phyloP scores from a whole-genome alignment of 2,113 vertebrate species.

The Chloroceryle aenea region DNA sequence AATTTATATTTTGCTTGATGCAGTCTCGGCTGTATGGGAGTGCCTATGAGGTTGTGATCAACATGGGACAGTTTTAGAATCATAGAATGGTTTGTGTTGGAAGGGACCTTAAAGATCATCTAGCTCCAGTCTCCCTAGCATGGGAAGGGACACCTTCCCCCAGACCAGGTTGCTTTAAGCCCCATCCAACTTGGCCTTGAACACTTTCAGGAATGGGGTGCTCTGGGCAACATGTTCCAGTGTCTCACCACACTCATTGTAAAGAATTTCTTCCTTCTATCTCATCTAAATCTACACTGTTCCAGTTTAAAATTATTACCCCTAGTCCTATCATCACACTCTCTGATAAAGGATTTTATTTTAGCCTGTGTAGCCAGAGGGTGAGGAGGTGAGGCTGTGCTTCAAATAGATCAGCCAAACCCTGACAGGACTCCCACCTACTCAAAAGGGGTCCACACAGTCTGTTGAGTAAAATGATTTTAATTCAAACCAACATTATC shows the following conservation, averaged over 20 bases:
- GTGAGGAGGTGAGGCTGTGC: neutral
- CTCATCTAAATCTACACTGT: neutral
- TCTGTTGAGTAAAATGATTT: neutral
- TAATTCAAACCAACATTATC: neutral
- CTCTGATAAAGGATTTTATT: neutral
- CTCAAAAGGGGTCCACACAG: neutral
- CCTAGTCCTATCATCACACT: neutral
- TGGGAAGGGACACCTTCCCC: neutral
- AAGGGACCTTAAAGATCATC: neutral
- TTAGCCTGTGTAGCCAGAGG: neutral
- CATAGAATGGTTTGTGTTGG: neutral
- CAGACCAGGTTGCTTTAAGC: neutral
- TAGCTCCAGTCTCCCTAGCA: neutral
- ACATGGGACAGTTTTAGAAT: neutral
- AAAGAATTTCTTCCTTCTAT: neutral
- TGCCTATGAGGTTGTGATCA: neutral
- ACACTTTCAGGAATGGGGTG: neutral
- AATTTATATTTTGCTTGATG: neutral
- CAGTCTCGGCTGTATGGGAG: neutral
- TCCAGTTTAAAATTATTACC: neutral
- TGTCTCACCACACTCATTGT: neutral
- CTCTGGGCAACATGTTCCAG: neutral
- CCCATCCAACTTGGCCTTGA: neutral
- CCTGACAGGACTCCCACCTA: neutral
- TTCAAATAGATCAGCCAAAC: neutral